Conservation (phyloP, 2,888 invertebrate species). For the Ptychoptera albimana region DNA sequence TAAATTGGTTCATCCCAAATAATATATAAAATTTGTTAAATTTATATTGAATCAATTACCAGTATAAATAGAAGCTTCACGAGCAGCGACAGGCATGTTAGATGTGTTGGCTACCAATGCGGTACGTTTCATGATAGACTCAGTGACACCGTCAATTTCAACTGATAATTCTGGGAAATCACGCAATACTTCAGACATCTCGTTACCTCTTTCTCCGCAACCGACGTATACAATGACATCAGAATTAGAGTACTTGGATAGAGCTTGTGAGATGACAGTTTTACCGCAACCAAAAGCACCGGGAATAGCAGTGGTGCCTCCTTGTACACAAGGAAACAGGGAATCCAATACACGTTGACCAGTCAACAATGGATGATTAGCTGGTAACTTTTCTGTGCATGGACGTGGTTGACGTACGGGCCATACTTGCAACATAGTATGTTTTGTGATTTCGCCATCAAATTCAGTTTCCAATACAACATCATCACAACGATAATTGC, state of each 20-base stretch:
- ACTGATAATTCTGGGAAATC: conserved; percentile 98
- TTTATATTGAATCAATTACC: conserved; percentile 35
- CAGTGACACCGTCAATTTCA: conserved; percentile 90
- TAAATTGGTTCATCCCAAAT: not conserved
- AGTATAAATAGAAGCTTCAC: conserved; percentile 99
- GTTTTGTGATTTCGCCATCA: conserved; percentile 84
- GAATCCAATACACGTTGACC: conserved; percentile 97
- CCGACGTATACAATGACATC: conserved; percentile 99
- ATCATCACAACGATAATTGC: conserved; percentile 89
- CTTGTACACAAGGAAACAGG: conserved; percentile 97
- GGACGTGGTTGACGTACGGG: conserved; percentile 97
- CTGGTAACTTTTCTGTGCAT: conserved; percentile 92
- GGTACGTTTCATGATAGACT: conserved; percentile 99
- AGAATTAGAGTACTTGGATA: conserved; percentile 99
- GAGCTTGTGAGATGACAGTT: conserved; percentile 98
- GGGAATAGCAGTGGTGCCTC: conserved; percentile 97
- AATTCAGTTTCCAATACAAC: conserved; percentile 96
- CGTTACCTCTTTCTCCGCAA: conserved; percentile 99
- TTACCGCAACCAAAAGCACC: conserved; percentile 99
- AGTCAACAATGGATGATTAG: conserved; percentile 94
- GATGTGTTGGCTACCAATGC: conserved; percentile 98
- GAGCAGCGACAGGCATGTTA: conserved; percentile 99
- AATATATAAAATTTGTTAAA: conserved; percentile 3
- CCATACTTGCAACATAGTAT: conserved; percentile 98
- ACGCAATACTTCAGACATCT: conserved; percentile 98